These are phyloP conservation scores for Malurus splendens DNA, from an alignment of 2,797 vertebrate species.

Conservation along the genomic window DNA sequence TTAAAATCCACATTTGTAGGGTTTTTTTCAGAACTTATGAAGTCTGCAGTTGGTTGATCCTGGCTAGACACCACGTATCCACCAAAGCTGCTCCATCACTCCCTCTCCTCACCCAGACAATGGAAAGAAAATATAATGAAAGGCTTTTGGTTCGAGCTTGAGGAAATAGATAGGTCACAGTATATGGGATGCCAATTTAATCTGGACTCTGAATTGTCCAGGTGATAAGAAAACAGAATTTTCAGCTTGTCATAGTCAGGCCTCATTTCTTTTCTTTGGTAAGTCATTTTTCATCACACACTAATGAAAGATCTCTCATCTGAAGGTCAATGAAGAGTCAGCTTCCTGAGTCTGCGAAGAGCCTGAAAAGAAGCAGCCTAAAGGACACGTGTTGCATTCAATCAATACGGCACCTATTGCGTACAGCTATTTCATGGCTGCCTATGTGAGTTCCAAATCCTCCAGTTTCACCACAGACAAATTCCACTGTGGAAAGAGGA, in stretches of 20 bases:
- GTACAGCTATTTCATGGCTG: neutral
- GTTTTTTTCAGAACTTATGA: neutral
- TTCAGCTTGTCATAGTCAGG: conserved; percentile 22
- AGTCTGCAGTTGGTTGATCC: neutral
- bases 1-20: neutral
- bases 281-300: conserved; percentile 44
- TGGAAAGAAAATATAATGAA: neutral
- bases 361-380: neutral
- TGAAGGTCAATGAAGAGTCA: conserved; percentile 26
- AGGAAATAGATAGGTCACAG: neutral
- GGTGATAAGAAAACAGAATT: conserved; percentile 43
- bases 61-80: neutral
- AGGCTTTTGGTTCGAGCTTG: neutral
- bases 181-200: conserved; percentile 9
- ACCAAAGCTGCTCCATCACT: neutral
- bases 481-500: neutral
- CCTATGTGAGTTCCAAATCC: neutral
- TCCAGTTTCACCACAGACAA: neutral
- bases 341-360: neutral
- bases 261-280: conserved; percentile 32
- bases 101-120: neutral
- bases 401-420: neutral
- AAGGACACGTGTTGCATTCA: neutral
- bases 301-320: conserved; percentile 44
- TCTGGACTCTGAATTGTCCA: neutral